These are phyloP conservation scores for Drosophila pallidifrons DNA, from an alignment of 1,140 invertebrate genomes.

Conservation along the genomic window DNA sequence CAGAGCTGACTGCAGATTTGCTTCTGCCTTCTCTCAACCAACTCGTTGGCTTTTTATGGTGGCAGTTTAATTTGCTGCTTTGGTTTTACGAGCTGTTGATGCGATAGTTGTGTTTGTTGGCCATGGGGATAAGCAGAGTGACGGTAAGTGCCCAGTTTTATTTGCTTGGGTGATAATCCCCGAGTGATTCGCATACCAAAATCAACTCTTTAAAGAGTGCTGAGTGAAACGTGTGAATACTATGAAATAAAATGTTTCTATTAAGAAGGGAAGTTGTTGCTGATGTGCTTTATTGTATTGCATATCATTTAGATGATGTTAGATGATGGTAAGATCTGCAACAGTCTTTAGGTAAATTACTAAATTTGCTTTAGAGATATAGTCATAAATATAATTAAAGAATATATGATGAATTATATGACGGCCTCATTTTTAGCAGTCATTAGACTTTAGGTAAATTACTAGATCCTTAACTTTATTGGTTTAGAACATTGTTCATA, in stretches of 20 bases:
- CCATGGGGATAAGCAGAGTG: constrained; percentile 36
- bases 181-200: constrained; percentile 38
- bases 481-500: no score
- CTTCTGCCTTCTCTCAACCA: background rate
- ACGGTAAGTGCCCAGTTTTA: constrained; percentile 30
- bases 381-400: no score
- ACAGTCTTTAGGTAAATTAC: no score
- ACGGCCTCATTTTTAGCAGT: no score
- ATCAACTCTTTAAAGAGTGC: constrained; percentile 34
- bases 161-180: constrained; percentile 34
- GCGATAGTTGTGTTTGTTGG: constrained; percentile 52
- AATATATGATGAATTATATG: no score
- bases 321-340: no score
- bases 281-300: background rate
- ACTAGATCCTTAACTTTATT: no score
- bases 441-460: no score
- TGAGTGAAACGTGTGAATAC: constrained; percentile 30
- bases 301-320: no score
- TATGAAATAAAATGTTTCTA: constrained; percentile 19
- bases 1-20: background rate
- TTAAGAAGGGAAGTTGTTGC: background rate
- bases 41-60: constrained; percentile 60
- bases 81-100: constrained; percentile 80
- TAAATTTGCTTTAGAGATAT: no score
- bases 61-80: constrained; percentile 78